Percentiles rank a stretch among this genome's conserved stretches.
phyloP scores from a whole-genome alignment of 2,113 vertebrate genomes.

The Gasterosteus nipponicus region DNA sequence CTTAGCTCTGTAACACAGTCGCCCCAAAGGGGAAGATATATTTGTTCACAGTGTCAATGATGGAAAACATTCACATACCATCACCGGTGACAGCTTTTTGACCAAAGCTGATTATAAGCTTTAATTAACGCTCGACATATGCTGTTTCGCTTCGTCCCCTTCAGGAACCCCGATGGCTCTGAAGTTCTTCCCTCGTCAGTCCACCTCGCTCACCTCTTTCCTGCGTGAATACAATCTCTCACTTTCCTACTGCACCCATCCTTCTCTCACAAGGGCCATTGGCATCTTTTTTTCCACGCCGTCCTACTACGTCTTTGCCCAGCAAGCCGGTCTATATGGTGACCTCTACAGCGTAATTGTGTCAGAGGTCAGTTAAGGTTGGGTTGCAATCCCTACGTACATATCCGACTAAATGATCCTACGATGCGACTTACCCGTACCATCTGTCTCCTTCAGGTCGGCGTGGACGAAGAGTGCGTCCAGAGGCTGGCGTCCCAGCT shows the following conservation, averaged over 20 bases:
- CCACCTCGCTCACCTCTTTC: conserved; percentile 83
- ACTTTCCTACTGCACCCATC: conserved; percentile 87
- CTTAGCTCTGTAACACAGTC: conserved; percentile 36
- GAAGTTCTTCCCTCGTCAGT: conserved; percentile 86
- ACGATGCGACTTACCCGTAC: background rate
- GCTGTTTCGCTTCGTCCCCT: conserved; percentile 21
- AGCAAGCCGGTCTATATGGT: conserved; percentile 87
- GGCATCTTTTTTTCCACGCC: conserved; percentile 88
- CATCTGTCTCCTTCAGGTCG: conserved; percentile 46
- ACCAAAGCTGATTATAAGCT: conserved; percentile 6
- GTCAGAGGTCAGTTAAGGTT: conserved; percentile 74
- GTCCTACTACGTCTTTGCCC: conserved; percentile 87
- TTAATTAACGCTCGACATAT: background rate
- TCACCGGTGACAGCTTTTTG: conserved; percentile 7
- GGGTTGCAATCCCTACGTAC: background rate
- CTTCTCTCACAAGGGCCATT: conserved; percentile 85
- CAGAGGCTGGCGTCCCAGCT: conserved; percentile 88
- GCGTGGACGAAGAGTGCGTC: conserved; percentile 83
- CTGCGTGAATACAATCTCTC: conserved; percentile 91
- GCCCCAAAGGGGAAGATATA: conserved; percentile 59
- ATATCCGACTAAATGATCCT: background rate
- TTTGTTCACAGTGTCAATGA: conserved; percentile 58
- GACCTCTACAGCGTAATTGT: conserved; percentile 91
- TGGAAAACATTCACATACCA: conserved; percentile 22
- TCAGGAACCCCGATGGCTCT: conserved; percentile 88